Conservation (phyloP, 2,888 invertebrate species). For the Lycia hirtaria region DNA sequence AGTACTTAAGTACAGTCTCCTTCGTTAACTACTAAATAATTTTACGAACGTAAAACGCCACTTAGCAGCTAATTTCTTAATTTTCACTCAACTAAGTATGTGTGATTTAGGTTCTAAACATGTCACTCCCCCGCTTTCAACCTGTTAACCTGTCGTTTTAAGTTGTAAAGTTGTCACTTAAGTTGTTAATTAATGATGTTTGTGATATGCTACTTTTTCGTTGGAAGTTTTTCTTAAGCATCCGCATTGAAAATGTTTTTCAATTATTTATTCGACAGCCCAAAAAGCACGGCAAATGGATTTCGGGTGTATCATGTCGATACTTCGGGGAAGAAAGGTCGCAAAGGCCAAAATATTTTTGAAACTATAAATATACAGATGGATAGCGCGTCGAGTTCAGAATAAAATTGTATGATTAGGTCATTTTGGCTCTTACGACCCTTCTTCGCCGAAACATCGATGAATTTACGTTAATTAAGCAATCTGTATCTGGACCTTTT, state of each 20-base stretch:
- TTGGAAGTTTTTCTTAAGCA: background rate
- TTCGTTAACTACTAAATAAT: background rate
- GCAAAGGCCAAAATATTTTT: too few species aligned
- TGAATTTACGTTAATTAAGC: too few species aligned
- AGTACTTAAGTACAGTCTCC: background rate
- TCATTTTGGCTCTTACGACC: too few species aligned
- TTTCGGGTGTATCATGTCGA: too few species aligned
- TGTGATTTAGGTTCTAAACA: conserved; percentile 2
- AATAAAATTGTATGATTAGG: too few species aligned
- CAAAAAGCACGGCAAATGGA: too few species aligned
- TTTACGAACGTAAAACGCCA: background rate
- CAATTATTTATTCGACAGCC: too few species aligned
- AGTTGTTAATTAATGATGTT: conserved; percentile 9
- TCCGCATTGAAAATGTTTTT: background rate
- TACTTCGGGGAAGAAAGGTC: too few species aligned
- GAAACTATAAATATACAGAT: too few species aligned
- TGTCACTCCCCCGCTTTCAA: background rate
- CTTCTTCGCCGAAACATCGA: too few species aligned
- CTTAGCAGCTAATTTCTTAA: conserved; percentile 6
- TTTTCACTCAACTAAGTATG: conserved; percentile 3
- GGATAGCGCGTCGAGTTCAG: too few species aligned
- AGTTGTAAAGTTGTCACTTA: conserved; percentile 3
- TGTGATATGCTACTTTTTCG: background rate
- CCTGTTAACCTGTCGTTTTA: conserved; percentile 7
- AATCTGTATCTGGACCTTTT: too few species aligned